Percentiles rank a stretch among this genome's conserved stretches.
phyloP scores from a whole-genome alignment of 2,113 vertebrate genomes.

The Cyprinodon brontotheroides region DNA sequence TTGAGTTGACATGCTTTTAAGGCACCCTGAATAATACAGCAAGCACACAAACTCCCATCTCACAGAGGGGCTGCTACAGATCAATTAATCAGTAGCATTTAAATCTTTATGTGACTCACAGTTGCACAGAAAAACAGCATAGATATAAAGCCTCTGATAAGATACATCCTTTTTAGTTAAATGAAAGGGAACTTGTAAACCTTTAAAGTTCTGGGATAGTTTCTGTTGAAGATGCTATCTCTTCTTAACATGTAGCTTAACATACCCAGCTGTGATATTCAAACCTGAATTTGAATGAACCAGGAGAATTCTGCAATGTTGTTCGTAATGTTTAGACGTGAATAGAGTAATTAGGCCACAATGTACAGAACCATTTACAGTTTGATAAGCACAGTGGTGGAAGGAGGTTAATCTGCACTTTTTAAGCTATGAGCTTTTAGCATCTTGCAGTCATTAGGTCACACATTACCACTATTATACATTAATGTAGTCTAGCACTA shows the following conservation, averaged over 20 bases:
- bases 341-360: too few relatives aligned
- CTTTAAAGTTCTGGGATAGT: not conserved
- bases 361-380: too few relatives aligned
- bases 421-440: too few relatives aligned
- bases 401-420: too few relatives aligned
- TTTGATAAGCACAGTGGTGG: too few relatives aligned
- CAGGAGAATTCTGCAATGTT: too few relatives aligned
- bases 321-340: too few relatives aligned
- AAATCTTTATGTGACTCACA: conserved; percentile 60
- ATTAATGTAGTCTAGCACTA: too few relatives aligned
- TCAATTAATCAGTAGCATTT: conserved; percentile 76
- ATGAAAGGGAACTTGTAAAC: not conserved
- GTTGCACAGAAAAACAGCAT: conserved; percentile 20
- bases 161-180: not conserved
- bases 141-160: conserved; percentile 1
- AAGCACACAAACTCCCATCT: conserved; percentile 35
- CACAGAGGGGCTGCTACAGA: conserved; percentile 58
- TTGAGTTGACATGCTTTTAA: conserved; percentile 78
- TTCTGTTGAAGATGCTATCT: not conserved
- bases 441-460: too few relatives aligned
- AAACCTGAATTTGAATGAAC: too few relatives aligned
- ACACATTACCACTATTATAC: too few relatives aligned
- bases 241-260: not conserved
- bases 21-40: conserved; percentile 73
- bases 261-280: too few relatives aligned